Percentiles rank a stretch among this genome's conserved stretches.
Evolutionary conservation across 35 echinoderm and acorn worm species (phyloP).

Genomic region (Ptychodera flava): DNA sequence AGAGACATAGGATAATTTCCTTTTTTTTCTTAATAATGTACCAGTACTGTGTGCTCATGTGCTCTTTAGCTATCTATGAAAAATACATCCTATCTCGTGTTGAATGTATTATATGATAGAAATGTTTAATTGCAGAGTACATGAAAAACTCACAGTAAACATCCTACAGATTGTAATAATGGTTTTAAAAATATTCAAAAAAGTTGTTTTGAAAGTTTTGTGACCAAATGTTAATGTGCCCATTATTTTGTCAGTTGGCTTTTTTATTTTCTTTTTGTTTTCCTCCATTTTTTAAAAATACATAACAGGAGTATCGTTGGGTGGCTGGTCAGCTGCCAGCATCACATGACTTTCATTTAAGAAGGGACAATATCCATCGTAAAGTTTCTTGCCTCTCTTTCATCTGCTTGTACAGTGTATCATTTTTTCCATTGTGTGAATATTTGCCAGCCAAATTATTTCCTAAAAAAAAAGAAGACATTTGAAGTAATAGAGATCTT

Average conservation of each 20-base stretch:
- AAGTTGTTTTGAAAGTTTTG: not conserved
- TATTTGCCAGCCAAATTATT: not conserved
- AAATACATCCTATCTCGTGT: not conserved
- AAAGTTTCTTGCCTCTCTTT: not conserved
- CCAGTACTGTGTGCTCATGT: not conserved
- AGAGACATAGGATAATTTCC: not conserved
- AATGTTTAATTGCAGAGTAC: not conserved
- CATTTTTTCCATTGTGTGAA: not conserved
- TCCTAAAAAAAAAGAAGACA: not conserved
- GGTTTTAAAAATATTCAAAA: not conserved
- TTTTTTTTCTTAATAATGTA: not conserved
- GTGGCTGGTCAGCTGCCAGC: not conserved
- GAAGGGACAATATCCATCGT: not conserved
- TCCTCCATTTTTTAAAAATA: too few relatives aligned
- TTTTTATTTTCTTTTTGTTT: not conserved
- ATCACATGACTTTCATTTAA: not conserved
- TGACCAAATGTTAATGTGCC: not conserved
- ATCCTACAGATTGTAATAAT: not conserved
- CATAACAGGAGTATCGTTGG: not conserved
- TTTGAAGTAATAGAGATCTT: not conserved
- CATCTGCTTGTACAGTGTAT: not conserved
- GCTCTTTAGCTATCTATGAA: not conserved
- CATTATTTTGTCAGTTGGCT: not conserved
- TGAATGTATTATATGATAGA: not conserved
- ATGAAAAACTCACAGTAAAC: not conserved